Evolutionary conservation across 2,113 vertebrate genomes (phyloP), one percentile per base, ranked within the genome.

Genomic region (Sylvia atricapilla): DNA sequence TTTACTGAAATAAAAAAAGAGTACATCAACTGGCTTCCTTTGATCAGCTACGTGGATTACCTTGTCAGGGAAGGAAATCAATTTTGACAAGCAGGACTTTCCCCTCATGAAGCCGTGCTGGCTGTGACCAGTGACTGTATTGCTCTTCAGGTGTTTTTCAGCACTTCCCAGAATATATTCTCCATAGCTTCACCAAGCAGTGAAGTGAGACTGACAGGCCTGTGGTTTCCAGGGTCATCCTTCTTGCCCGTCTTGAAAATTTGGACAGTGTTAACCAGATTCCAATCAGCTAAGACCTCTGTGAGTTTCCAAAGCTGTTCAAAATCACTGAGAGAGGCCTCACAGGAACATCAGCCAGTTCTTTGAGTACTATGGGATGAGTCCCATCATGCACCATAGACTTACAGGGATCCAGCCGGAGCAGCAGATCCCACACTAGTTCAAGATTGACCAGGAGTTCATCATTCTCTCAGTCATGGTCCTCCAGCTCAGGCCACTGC

Each of bases 101-200:
- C 7, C 2, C 15, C 2, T 33, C 9, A 8, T 27, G n/a, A n/a
- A 64, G 23, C 11, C 0, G 0, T 33, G 22, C 9, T 74, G 41
- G 41, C 59, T 55, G 27, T 33, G 58, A 39, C 33, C 58, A 62
- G n/a, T 46, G 58, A 33, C 39, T 46, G 27, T 1, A 1, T 27
- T 63, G 27, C 3, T 44, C n/a, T 55, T 73, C 58, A 27, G 14
- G 11, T 63, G 14, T 27, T 63, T 46, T 63, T 46, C 33, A 73
- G 7, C 55, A 27, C 14, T 2, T 46, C 27, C 27, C 39, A 55
- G 3, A 63, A 46, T 15, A 33, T 28, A 15, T 39, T 74, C 53
- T 31, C 33, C 21, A 27, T 9, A 56, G 23, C 7, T 84, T 74
- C n/a, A 47, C 35, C 2, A 16, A 5, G 10, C 27, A 64, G 10